A percentile compares a stretch with the other conserved stretches of the same genome.
Conservation (phyloP, 2,888 invertebrate genomes). For the Leptopilina myrica region DNA sequence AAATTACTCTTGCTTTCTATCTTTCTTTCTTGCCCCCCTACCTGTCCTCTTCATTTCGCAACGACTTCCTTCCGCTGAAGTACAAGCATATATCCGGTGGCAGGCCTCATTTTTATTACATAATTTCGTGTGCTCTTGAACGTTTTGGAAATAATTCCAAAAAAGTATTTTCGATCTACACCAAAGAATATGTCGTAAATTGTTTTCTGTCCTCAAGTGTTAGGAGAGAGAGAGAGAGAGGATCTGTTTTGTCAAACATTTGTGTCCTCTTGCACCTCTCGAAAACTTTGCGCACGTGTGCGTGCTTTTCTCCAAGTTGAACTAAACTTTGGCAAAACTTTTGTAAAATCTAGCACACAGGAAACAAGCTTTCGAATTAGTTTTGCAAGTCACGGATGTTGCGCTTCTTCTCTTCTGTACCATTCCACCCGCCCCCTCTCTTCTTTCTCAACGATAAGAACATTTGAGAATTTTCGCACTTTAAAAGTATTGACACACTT, state of each 20-base stretch:
- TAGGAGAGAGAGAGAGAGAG: neutral
- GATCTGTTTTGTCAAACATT: constrained; percentile 23
- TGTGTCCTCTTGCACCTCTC: neutral
- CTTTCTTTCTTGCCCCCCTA: constrained; percentile 20
- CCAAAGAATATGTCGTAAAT: neutral
- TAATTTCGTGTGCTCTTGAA: neutral
- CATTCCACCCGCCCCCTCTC: neutral
- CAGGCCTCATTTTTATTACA: neutral
- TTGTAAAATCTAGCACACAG: constrained; percentile 15
- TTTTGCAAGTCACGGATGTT: constrained; percentile 30
- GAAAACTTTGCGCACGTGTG: constrained; percentile 1
- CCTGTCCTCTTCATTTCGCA: constrained; percentile 8
- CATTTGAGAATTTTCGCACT: constrained; percentile 19
- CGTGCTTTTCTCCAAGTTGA: constrained; percentile 23
- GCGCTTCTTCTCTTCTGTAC: constrained; percentile 1
- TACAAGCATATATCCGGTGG: constrained; percentile 4
- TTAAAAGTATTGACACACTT: constrained; percentile 20
- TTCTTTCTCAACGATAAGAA: neutral
- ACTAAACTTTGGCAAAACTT: constrained; percentile 9
- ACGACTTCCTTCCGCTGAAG: neutral
- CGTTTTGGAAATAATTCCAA: neutral
- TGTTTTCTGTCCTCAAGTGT: neutral
- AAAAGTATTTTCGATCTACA: neutral
- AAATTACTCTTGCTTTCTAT: constrained; percentile 48
- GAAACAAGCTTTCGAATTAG: constrained; percentile 27